A percentile compares a stretch with the other conserved stretches of the same genome.
These are phyloP conservation scores for Thrips palmi DNA, from an alignment of 1,140 invertebrate species.

Conservation along the genomic window DNA sequence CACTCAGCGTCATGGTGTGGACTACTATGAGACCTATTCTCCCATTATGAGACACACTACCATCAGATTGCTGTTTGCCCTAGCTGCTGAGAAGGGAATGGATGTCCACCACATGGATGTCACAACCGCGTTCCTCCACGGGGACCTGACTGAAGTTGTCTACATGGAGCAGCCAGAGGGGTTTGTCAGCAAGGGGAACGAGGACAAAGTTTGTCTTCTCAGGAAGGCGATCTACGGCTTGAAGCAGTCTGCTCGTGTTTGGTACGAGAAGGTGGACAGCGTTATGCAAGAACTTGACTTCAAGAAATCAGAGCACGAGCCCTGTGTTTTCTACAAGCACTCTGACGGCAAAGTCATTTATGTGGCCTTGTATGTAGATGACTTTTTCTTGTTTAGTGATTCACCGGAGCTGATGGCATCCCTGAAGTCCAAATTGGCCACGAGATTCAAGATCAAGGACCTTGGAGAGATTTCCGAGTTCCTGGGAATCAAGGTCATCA, in stretches of 20 bases:
- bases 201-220: constrained; percentile 14
- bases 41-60: constrained; percentile 20
- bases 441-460: constrained; percentile 12
- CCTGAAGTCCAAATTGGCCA: constrained; percentile 8
- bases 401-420: constrained; percentile 3
- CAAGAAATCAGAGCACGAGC: constrained; percentile 11
- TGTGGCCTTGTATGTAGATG: constrained; percentile 12
- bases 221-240: constrained; percentile 19
- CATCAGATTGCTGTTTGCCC: constrained; percentile 21
- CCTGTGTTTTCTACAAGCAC: constrained; percentile 12
- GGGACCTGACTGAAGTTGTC: constrained; percentile 22
- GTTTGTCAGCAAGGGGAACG: background rate
- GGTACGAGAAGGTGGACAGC: constrained; percentile 15
- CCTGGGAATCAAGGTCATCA: constrained; percentile 11
- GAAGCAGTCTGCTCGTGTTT: constrained; percentile 17
- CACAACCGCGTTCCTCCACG: constrained; percentile 26
- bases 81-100: constrained; percentile 20
- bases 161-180: constrained; percentile 23
- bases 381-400: constrained; percentile 11
- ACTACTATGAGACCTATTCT: constrained; percentile 23
- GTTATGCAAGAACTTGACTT: constrained; percentile 12
- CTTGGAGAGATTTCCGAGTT: constrained; percentile 7
- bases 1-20: constrained; percentile 18
- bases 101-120: constrained; percentile 22
- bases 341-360: constrained; percentile 4